A percentile compares a stretch with the other conserved stretches of the same genome.
Evolutionary conservation across 2,888 invertebrate species (phyloP).

Genomic region (Sinelater perroti): DNA sequence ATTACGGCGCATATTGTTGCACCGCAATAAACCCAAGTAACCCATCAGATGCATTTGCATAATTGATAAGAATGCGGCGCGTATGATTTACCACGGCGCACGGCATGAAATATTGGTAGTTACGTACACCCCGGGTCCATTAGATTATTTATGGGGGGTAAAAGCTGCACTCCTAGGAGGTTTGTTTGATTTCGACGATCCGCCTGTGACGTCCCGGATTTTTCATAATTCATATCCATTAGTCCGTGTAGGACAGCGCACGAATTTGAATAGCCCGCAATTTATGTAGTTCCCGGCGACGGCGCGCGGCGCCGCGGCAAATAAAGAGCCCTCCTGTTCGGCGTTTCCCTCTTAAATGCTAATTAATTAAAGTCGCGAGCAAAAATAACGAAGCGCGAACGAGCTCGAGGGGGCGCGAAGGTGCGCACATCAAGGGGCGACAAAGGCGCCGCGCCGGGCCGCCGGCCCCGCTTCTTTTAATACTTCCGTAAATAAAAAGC

Average conservation of each 20-base stretch:
- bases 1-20: no score
- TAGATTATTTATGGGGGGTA: slow-evolving; percentile 35
- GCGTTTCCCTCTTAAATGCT: background rate
- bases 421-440: background rate
- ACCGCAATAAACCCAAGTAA: slow-evolving; percentile 4
- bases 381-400: background rate
- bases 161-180: slow-evolving; percentile 28
- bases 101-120: slow-evolving; percentile 29
- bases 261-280: slow-evolving; percentile 14
- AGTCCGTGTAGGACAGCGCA: slow-evolving; percentile 7
- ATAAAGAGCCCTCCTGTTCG: background rate
- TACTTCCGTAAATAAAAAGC: slow-evolving; percentile 1
- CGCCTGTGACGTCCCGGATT: slow-evolving; percentile 27
- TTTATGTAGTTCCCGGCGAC: slow-evolving; percentile 10
- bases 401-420: background rate
- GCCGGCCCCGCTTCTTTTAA: slow-evolving; percentile 11
- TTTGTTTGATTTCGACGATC: slow-evolving; percentile 30
- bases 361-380: background rate
- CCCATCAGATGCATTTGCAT: slow-evolving; percentile 28
- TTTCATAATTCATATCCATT: slow-evolving; percentile 25
- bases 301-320: background rate
- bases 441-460: slow-evolving; percentile 1
- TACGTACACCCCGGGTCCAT: slow-evolving; percentile 14
- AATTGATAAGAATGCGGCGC: slow-evolving; percentile 29
- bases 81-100: slow-evolving; percentile 27